Base-by-base conservation (phyloP, 1,140 invertebrate species). In the Drosophila ogumai region DNA sequence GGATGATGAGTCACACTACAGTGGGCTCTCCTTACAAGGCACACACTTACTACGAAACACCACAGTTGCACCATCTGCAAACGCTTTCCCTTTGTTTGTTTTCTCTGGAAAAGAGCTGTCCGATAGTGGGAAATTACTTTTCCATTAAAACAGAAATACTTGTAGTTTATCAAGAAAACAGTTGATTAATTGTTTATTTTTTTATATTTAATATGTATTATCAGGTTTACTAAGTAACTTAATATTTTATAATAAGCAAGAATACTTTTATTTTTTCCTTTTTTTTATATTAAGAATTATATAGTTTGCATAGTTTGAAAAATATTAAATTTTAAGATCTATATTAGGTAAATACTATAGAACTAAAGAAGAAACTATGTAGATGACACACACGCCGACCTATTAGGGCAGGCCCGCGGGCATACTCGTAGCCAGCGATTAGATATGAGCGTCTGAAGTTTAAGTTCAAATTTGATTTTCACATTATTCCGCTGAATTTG, bases 401-500 rank as follows among this genome's bases (percentile, higher is more conserved):
- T 25, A 54, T 55, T 55, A 55, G 52, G 52, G 52, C 19, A 55
- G 52, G 34, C 52, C 32, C 32, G 6, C 32, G 4, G 13, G 7
- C 31, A 34, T 4, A 10, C 12, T 13, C 17, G 12, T 28, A 28
- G 6, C 13, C 32, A n/a, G 34, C 52, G 52, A 55, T 55, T 36
- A 55, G 52, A 55, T 55, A 55, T 55, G 34, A 15, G 34, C 19
- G 19, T 38, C 34, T 55, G 52, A 25, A 38, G 52, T 38, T 56
- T 12, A 57, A 34, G 60, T 47, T 52, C 7, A 46, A 34, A 40
- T 36, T 60, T 41, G 25, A 41, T 32, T 73, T 73, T 52, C 38
- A 60, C 34, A 68, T 22, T 36, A 43, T 59, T 38, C 17, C 25
- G 8, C 8, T 28, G 12, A 74, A 61, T 63, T 63, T 56, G 12